phyloP scores from a whole-genome alignment of 2,113 vertebrate genomes.

The Sylvicapra grimmia region DNA sequence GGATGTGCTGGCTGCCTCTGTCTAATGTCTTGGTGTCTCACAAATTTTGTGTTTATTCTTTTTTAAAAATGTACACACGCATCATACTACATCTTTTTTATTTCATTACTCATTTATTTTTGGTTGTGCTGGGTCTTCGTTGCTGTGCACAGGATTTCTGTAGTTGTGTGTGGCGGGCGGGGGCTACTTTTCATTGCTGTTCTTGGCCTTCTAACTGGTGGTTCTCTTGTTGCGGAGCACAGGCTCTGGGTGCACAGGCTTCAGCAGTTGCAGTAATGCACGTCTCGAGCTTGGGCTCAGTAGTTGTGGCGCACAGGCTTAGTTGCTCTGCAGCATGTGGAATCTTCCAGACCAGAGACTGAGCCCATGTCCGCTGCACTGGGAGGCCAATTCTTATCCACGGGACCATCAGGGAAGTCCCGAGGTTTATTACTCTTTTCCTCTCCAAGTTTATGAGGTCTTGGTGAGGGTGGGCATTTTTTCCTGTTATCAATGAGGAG shows the following conservation, averaged over 20 bases:
- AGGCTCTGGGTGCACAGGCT: background rate
- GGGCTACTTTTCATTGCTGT: background rate
- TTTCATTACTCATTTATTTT: background rate
- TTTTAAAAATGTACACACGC: accelerated
- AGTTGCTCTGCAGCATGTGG: no score
- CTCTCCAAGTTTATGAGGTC: no score
- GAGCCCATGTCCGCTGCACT: no score
- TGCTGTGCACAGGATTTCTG: background rate
- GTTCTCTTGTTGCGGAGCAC: accelerated
- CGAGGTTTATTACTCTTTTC: no score
- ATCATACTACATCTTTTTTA: background rate
- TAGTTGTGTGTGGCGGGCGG: background rate
- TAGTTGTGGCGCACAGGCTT: no score
- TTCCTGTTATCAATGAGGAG: no score
- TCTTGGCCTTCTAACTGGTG: background rate
- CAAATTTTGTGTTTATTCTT: background rate
- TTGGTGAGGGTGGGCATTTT: no score
- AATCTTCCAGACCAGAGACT: no score
- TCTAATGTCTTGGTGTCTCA: background rate
- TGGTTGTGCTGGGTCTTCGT: background rate
- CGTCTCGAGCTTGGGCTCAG: no score
- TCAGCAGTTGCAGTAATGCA: background rate
- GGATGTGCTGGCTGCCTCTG: background rate
- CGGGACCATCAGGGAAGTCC: no score
- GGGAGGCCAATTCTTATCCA: no score